Evolutionary conservation across 1,140 invertebrate genomes (phyloP).

Genomic region (Cepaea nemoralis): DNA sequence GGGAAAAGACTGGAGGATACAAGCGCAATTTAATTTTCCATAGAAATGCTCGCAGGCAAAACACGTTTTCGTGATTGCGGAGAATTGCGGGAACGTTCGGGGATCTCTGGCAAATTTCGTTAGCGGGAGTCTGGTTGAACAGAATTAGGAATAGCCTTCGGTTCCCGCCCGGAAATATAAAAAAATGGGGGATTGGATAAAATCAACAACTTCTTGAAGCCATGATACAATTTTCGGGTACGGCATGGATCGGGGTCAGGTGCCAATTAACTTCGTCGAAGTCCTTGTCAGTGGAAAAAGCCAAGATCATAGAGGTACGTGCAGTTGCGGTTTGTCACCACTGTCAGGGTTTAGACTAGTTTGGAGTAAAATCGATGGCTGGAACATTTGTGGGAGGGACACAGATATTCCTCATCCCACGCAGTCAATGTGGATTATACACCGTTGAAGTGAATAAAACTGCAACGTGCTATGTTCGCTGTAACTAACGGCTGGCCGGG

Average conservation of each 20-base stretch:
- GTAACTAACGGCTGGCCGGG: too few relatives aligned
- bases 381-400: too few relatives aligned
- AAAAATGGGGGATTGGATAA: not conserved
- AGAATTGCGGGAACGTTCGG: not conserved
- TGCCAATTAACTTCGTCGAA: not conserved
- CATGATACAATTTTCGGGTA: not conserved
- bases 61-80: conserved; percentile 30
- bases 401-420: too few relatives aligned
- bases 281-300: not conserved
- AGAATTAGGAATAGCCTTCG: conserved; percentile 26
- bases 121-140: conserved; percentile 32
- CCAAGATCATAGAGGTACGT: not conserved
- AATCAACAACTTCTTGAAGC: conserved; percentile 8
- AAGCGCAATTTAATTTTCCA: conserved; percentile 31
- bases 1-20: not conserved
- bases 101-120: conserved; percentile 29
- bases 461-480: too few relatives aligned
- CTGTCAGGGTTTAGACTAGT: too few relatives aligned
- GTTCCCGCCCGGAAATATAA: not conserved
- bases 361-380: too few relatives aligned
- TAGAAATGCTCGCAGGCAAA: conserved; percentile 24
- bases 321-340: not conserved
- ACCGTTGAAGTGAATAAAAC: too few relatives aligned
- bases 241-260: not conserved
- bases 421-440: too few relatives aligned